Evolutionary conservation across 1,140 invertebrate species (phyloP).

Genomic region (Lasaia peninsularis): DNA sequence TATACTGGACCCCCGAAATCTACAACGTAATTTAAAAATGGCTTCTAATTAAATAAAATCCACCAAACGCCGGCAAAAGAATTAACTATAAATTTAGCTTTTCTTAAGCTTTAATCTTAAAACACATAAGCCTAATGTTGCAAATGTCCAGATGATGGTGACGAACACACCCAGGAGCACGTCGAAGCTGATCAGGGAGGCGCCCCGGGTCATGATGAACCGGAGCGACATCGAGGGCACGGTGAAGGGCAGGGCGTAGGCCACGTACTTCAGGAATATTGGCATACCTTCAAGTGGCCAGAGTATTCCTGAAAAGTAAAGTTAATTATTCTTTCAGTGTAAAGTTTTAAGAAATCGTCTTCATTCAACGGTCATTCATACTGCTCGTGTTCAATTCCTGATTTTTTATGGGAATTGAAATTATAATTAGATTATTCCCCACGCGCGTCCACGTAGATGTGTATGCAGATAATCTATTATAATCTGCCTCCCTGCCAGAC

Average conservation of each 20-base stretch:
- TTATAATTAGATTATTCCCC: no score
- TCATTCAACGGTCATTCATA: no score
- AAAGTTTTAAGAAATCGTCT: no score
- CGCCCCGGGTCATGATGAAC: conserved; percentile 81
- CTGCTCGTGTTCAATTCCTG: no score
- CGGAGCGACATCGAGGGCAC: conserved; percentile 81
- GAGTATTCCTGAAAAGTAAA: conserved; percentile 83
- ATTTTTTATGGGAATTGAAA: no score
- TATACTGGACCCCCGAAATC: neutral
- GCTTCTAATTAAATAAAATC: neutral
- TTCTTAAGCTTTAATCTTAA: conserved; percentile 51
- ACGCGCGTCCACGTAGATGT: no score
- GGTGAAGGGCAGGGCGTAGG: conserved; percentile 82
- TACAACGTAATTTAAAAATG: neutral
- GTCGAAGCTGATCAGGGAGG: conserved; percentile 70
- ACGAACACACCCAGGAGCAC: conserved; percentile 81
- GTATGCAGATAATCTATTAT: no score
- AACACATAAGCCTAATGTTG: conserved; percentile 47
- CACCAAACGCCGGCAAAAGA: no score
- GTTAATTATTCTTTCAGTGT: no score
- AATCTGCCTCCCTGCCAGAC: no score
- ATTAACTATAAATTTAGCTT: conserved; percentile 30
- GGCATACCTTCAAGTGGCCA: conserved; percentile 94
- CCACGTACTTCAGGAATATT: conserved; percentile 74
- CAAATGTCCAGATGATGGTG: conserved; percentile 77